Conservation (phyloP, 1,140 invertebrate species). For the Tenebrio molitor region DNA sequence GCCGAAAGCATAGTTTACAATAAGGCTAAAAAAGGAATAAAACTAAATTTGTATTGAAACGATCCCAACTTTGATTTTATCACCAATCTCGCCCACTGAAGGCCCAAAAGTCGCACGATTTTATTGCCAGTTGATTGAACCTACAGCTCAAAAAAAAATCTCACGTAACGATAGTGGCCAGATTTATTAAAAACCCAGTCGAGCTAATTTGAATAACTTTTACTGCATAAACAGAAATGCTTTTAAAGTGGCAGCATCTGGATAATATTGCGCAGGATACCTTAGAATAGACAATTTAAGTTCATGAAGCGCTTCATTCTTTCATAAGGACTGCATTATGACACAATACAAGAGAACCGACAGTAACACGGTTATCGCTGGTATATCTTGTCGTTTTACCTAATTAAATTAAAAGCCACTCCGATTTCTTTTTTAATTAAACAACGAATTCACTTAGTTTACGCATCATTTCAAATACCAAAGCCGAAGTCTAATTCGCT, state of each 20-base stretch:
- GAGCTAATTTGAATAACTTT: neutral
- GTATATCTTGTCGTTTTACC: slow-evolving; percentile 6
- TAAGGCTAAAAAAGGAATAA: slow-evolving; percentile 21
- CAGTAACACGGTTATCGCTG: too few relatives aligned
- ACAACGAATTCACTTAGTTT: too few relatives aligned
- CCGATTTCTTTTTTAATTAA: neutral
- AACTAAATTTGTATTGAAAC: slow-evolving; percentile 33
- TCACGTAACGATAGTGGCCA: too few relatives aligned
- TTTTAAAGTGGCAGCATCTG: slow-evolving; percentile 20
- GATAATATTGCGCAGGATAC: slow-evolving; percentile 14
- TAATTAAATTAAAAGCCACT: slow-evolving; percentile 14
- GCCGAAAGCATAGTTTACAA: slow-evolving; percentile 30
- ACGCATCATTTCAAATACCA: too few relatives aligned
- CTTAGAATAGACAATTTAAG: slow-evolving; percentile 30
- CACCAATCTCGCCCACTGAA: slow-evolving; percentile 4
- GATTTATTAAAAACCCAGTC: neutral
- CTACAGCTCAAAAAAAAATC: neutral
- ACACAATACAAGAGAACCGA: neutral
- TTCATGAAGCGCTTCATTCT: slow-evolving; percentile 26
- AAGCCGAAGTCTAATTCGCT: too few relatives aligned
- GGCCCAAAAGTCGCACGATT: neutral
- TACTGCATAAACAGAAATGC: slow-evolving; percentile 7
- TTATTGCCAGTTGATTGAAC: slow-evolving; percentile 27
- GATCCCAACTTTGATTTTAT: slow-evolving; percentile 23
- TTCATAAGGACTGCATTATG: slow-evolving; percentile 28